These are phyloP conservation scores for Sander vitreus DNA, from an alignment of 2,113 vertebrate species.

Conservation along the genomic window DNA sequence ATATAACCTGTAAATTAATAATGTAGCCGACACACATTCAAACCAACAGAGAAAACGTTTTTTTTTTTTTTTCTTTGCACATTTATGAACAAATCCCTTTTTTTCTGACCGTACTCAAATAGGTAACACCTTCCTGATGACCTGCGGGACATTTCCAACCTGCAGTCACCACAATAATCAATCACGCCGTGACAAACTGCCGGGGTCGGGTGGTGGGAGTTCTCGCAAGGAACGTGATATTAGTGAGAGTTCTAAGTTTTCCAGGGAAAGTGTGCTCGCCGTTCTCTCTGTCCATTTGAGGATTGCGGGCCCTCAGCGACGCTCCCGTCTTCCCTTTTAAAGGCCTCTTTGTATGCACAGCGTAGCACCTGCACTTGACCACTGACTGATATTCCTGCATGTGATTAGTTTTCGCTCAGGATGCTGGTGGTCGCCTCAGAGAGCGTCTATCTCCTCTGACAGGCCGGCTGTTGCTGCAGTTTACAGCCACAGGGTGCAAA, in stretches of 20 bases:
- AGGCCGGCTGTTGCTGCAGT: slow-evolving; percentile 7
- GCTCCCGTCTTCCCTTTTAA: slow-evolving; percentile 38
- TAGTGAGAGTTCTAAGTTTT: slow-evolving; percentile 58
- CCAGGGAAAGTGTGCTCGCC: slow-evolving; percentile 42
- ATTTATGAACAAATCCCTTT: background rate
- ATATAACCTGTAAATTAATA: background rate
- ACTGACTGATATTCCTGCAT: background rate
- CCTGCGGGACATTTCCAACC: slow-evolving; percentile 42
- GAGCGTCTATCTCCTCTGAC: background rate
- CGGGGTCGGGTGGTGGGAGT: slow-evolving; percentile 38
- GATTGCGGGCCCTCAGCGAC: slow-evolving; percentile 20
- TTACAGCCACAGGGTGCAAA: background rate
- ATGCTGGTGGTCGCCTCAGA: slow-evolving; percentile 12
- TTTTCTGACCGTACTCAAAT: background rate
- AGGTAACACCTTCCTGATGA: slow-evolving; percentile 11
- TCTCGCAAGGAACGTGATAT: slow-evolving; percentile 70
- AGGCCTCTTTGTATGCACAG: slow-evolving; percentile 23
- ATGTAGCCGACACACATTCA: background rate
- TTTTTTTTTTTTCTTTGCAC: background rate
- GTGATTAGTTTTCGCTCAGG: slow-evolving; percentile 7
- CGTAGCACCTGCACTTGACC: slow-evolving; percentile 28
- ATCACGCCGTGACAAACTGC: slow-evolving; percentile 61
- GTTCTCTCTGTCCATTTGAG: slow-evolving; percentile 51
- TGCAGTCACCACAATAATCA: slow-evolving; percentile 56
- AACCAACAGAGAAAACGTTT: background rate